Conservation (phyloP, 2,113 vertebrate genomes). For the Sebastes fasciatus region DNA sequence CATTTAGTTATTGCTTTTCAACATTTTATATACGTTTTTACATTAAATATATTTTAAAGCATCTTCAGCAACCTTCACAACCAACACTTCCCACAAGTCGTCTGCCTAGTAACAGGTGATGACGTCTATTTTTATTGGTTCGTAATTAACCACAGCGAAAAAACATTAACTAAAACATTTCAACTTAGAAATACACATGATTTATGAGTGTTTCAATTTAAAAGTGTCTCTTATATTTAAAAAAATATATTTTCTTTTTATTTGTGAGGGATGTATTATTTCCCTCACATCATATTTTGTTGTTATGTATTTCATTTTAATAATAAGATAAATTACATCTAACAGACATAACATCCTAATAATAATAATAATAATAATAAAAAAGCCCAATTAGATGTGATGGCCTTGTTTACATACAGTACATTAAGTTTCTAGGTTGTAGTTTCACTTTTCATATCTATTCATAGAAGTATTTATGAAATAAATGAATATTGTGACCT, state of each 20-base stretch:
- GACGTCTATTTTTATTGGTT: constrained; percentile 32
- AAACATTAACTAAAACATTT: background rate
- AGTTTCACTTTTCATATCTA: background rate
- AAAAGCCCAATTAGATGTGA: background rate
- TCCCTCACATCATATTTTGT: background rate
- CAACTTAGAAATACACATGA: background rate
- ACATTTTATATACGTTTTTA: background rate
- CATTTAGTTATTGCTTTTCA: background rate
- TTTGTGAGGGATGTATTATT: background rate
- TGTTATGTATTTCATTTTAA: background rate
- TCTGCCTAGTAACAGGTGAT: constrained; percentile 66
- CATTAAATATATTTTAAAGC: background rate
- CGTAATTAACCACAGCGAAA: background rate
- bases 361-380: background rate
- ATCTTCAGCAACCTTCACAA: background rate
- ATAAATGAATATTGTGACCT: background rate
- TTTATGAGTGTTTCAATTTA: background rate
- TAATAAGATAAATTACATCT: background rate
- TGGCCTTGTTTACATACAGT: background rate
- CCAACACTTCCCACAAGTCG: background rate
- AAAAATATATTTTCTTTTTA: too few relatives aligned
- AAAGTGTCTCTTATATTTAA: background rate
- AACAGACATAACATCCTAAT: background rate
- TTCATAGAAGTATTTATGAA: background rate
- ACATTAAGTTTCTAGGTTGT: background rate